These are phyloP conservation scores for Dolomedes plantarius DNA, from an alignment of 2,888 invertebrate genomes.

Conservation along the genomic window DNA sequence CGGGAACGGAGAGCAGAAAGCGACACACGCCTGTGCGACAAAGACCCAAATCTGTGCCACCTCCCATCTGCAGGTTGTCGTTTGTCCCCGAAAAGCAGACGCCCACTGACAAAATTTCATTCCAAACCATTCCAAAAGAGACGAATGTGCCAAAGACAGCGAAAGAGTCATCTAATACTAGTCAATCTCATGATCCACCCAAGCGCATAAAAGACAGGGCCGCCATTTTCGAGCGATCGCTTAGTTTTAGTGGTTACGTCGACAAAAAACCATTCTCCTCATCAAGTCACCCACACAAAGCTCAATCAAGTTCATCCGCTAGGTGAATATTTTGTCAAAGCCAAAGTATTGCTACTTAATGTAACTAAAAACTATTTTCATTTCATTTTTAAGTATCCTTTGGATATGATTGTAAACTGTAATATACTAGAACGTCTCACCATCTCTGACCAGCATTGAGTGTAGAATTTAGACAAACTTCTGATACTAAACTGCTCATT, in stretches of 20 bases:
- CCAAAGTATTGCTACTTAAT: conserved; percentile 66
- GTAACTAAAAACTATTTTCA: conserved; percentile 23
- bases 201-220: conserved; percentile 61
- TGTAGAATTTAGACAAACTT: background rate
- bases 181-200: conserved; percentile 45
- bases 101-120: background rate
- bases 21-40: conserved; percentile 29
- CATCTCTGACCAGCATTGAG: background rate
- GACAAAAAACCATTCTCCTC: conserved; percentile 37
- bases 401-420: background rate
- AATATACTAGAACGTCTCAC: conserved; percentile 10
- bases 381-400: background rate
- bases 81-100: background rate
- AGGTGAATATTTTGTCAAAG: conserved; percentile 40
- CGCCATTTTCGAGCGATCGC: conserved; percentile 66
- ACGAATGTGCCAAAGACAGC: conserved; percentile 67
- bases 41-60: conserved; percentile 64
- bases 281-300: conserved; percentile 35
- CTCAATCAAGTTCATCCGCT: conserved; percentile 42
- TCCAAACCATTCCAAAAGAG: conserved; percentile 12
- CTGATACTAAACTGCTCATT: conserved; percentile 8
- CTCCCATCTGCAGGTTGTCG: conserved; percentile 52
- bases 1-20: conserved; percentile 15
- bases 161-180: conserved; percentile 39
- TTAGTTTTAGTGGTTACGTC: conserved; percentile 55